Conservation (phyloP, 2,113 vertebrate species). For the Rhinoderma darwinii region DNA sequence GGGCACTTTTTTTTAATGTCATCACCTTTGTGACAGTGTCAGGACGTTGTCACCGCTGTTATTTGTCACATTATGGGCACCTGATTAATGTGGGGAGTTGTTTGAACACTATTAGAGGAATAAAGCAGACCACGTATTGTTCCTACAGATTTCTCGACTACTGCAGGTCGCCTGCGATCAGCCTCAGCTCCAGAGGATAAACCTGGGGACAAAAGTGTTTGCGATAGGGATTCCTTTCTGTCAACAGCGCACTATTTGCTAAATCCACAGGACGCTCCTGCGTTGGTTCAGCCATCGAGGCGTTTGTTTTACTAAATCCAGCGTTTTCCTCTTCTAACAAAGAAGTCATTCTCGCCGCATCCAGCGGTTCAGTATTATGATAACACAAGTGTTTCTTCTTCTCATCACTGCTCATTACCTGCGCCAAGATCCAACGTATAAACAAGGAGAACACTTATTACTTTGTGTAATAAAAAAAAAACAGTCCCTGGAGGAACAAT, state of each 20-base stretch:
- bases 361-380: conserved; percentile 37
- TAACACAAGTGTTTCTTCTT: conserved; percentile 29
- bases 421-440: neutral
- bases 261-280: conserved; percentile 56
- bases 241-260: conserved; percentile 66
- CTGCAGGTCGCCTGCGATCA: conserved; percentile 64
- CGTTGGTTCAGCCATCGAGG: conserved; percentile 59
- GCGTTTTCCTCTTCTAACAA: conserved; percentile 43
- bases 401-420: conserved; percentile 1
- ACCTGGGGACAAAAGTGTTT: conserved; percentile 53
- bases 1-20: conserved; percentile 33
- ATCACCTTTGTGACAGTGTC: conserved; percentile 60
- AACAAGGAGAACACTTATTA: neutral
- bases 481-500: neutral
- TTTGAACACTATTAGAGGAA: conserved; percentile 75
- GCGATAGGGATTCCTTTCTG: conserved; percentile 62
- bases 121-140: conserved; percentile 68
- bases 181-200: conserved; percentile 21
- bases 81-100: conserved; percentile 70
- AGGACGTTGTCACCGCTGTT: conserved; percentile 50
- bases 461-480: neutral
- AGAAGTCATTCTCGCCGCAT: conserved; percentile 39
- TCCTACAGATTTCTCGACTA: conserved; percentile 61
- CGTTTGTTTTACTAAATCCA: conserved; percentile 51
- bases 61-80: conserved; percentile 68